Percentiles rank a stretch among this genome's conserved stretches.
These are phyloP conservation scores for Xiphias gladius DNA, from an alignment of 2,113 vertebrate genomes.

Conservation along the genomic window DNA sequence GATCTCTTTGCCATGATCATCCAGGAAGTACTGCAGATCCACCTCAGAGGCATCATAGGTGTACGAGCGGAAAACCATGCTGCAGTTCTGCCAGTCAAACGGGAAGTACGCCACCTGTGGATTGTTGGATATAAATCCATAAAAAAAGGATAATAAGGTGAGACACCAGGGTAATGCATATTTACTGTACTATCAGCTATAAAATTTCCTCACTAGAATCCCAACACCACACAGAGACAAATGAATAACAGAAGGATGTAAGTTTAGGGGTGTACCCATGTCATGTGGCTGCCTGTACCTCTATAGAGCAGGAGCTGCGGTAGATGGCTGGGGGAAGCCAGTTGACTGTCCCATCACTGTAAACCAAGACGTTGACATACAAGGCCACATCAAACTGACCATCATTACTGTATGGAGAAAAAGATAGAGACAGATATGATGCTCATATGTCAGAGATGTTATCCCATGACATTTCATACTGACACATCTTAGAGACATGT, in stretches of 20 bases:
- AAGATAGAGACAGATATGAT: background rate
- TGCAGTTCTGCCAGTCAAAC: constrained; percentile 95
- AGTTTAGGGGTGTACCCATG: background rate
- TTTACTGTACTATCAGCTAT: background rate
- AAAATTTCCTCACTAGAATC: background rate
- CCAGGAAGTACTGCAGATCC: constrained; percentile 85
- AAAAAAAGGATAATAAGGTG: background rate
- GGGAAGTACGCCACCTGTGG: constrained; percentile 91
- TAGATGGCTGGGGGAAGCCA: constrained; percentile 92
- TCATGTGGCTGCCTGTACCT: constrained; percentile 49
- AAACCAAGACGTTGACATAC: constrained; percentile 88
- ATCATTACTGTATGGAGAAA: constrained; percentile 85
- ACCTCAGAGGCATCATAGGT: constrained; percentile 91
- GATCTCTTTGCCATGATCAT: constrained; percentile 81
- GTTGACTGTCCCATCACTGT: constrained; percentile 83
- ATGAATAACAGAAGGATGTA: background rate
- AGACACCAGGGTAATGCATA: no score
- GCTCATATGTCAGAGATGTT: background rate
- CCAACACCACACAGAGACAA: background rate
- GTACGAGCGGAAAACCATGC: constrained; percentile 92
- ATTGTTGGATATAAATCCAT: background rate
- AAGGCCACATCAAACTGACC: constrained; percentile 91
- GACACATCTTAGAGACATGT: background rate
- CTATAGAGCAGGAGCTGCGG: constrained; percentile 87
- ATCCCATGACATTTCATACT: background rate